Percentiles rank a stretch among this genome's conserved stretches.
Conservation (phyloP, 1,140 invertebrate genomes). For the Zaprionus capensis region DNA sequence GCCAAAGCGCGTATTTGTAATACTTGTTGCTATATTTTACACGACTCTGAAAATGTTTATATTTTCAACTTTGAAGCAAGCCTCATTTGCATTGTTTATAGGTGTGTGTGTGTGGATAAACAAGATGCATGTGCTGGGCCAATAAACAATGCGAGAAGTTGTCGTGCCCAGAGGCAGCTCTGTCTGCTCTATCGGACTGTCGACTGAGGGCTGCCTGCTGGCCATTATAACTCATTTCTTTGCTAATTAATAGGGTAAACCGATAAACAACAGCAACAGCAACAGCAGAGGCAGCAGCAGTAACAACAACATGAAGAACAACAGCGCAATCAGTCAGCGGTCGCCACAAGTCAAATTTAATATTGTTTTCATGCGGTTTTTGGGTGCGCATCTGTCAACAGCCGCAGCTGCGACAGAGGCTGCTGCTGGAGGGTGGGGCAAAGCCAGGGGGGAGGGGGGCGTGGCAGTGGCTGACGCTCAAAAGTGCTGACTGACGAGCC, state of each 20-base stretch:
- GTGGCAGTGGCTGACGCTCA: neutral
- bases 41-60: constrained; percentile 22
- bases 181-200: constrained; percentile 4
- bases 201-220: constrained; percentile 1
- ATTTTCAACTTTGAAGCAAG: constrained; percentile 19
- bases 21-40: constrained; percentile 31
- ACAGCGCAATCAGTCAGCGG: constrained; percentile 32
- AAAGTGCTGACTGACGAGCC: neutral
- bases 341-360: constrained; percentile 41
- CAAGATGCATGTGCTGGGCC: constrained; percentile 25
- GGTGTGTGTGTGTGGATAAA: constrained; percentile 12
- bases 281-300: neutral
- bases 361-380: constrained; percentile 44
- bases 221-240: constrained; percentile 42
- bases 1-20: neutral
- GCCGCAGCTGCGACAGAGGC: constrained; percentile 21
- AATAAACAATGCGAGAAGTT: constrained; percentile 39
- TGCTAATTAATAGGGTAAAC: constrained; percentile 54
- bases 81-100: constrained; percentile 35
- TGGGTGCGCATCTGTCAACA: constrained; percentile 49
- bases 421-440: neutral
- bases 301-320: constrained; percentile 24
- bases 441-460: too few species aligned
- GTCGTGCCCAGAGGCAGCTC: constrained; percentile 23
- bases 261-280: constrained; percentile 41